Conservation (phyloP, 2,797 vertebrate species). For the Myotis myotis region DNA sequence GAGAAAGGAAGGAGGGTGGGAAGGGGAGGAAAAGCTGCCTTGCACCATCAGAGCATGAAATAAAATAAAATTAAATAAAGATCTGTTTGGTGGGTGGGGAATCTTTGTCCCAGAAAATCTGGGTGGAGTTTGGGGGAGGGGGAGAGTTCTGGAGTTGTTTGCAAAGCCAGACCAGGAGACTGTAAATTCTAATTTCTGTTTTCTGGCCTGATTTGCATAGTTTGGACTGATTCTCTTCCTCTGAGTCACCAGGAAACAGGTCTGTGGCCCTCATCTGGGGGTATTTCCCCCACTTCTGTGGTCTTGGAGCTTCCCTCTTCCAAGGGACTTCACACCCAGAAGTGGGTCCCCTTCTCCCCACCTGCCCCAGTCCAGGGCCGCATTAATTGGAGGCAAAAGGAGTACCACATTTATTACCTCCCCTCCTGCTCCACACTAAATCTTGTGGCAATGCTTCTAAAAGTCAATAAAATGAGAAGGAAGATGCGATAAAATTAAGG, state of each 20-base stretch:
- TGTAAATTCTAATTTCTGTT: background rate
- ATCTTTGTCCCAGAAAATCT: slow-evolving; percentile 41
- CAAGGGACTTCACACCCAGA: background rate
- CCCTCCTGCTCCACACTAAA: slow-evolving; percentile 74
- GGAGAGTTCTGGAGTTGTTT: background rate
- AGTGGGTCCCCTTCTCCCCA: background rate
- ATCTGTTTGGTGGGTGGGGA: slow-evolving; percentile 59
- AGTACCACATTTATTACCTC: slow-evolving; percentile 62
- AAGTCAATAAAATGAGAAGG: slow-evolving; percentile 65
- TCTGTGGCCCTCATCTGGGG: background rate
- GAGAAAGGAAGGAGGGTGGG: background rate
- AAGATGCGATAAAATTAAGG: slow-evolving; percentile 69
- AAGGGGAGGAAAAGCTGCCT: slow-evolving; percentile 9
- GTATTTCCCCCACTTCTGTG: background rate
- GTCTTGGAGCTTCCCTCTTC: background rate
- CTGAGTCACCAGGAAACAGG: background rate
- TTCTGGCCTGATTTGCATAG: background rate
- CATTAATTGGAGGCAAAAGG: slow-evolving; percentile 67
- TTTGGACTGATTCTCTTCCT: background rate
- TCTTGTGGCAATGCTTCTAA: slow-evolving; percentile 69
- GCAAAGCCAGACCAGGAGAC: background rate
- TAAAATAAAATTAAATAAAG: slow-evolving; percentile 76
- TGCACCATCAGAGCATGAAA: slow-evolving; percentile 65
- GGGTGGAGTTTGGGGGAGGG: slow-evolving; percentile 26
- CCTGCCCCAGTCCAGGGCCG: background rate